Conservation (phyloP, 2,113 vertebrate species). For the Oncorhynchus mykiss region DNA sequence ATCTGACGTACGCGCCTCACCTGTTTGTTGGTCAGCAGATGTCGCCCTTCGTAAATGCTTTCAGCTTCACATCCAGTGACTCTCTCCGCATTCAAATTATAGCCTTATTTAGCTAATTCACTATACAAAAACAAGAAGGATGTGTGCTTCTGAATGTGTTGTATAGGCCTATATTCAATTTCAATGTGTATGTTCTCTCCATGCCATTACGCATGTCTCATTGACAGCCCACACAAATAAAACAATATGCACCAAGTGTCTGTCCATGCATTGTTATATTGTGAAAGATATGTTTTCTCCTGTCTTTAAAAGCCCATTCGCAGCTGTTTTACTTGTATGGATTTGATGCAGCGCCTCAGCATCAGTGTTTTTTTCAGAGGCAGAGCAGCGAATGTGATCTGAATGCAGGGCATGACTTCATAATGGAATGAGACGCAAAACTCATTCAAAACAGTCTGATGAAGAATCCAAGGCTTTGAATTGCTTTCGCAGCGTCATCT, state of each 20-base stretch:
- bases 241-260: conserved; percentile 1
- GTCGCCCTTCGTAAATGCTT: conserved; percentile 69
- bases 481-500: conserved; percentile 63
- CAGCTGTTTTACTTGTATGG: conserved; percentile 52
- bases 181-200: background rate
- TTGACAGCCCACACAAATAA: too few species aligned
- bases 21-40: conserved; percentile 63
- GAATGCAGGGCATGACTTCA: conserved; percentile 72
- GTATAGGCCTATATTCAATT: background rate
- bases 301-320: conserved; percentile 9
- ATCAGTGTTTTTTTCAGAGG: conserved; percentile 54
- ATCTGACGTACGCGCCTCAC: background rate
- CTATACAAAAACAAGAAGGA: background rate
- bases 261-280: background rate
- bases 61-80: conserved; percentile 28
- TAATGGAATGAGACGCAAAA: conserved; percentile 73
- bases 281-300: background rate
- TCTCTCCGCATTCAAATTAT: conserved; percentile 47
- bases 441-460: conserved; percentile 69
- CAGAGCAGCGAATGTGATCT: conserved; percentile 73
- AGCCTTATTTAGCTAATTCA: background rate
- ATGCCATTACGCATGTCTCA: background rate
- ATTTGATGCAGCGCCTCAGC: conserved; percentile 69
- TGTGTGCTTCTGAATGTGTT: too few species aligned
- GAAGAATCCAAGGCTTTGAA: conserved; percentile 52